phyloP scores from a whole-genome alignment of 2,113 vertebrate genomes.

The Alethe diademata region DNA sequence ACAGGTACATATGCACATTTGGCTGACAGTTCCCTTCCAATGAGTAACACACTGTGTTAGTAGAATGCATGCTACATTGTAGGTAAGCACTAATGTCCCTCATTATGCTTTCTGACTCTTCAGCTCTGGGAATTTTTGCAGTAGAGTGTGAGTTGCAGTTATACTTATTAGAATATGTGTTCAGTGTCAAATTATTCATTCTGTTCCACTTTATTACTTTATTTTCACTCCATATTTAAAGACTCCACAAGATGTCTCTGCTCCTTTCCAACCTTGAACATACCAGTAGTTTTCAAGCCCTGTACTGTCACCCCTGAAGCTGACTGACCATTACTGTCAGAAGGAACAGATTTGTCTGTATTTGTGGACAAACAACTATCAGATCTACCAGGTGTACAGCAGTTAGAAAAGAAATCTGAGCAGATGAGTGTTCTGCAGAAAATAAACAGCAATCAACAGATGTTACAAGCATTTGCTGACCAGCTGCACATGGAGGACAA shows the following conservation, averaged over 20 bases:
- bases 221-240: slow-evolving; percentile 10
- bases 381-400: not conserved
- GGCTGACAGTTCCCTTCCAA: not conserved
- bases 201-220: not conserved
- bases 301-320: not conserved
- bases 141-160: not conserved
- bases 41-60: not conserved
- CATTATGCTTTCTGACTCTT: not conserved
- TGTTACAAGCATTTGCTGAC: slow-evolving; percentile 14
- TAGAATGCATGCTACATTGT: not conserved
- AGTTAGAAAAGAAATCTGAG: not conserved
- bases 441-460: not conserved
- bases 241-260: not conserved
- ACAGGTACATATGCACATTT: not conserved
- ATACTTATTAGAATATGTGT: not conserved
- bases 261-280: not conserved
- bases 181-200: not conserved
- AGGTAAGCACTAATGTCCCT: not conserved
- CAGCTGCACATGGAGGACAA: not conserved
- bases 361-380: not conserved
- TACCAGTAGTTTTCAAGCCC: not conserved
- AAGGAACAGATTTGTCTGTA: not conserved
- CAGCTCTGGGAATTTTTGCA: not conserved
- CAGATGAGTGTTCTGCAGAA: not conserved
- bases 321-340: not conserved